Evolutionary conservation across 2,888 invertebrate genomes (phyloP).

Genomic region (Thereva unica): DNA sequence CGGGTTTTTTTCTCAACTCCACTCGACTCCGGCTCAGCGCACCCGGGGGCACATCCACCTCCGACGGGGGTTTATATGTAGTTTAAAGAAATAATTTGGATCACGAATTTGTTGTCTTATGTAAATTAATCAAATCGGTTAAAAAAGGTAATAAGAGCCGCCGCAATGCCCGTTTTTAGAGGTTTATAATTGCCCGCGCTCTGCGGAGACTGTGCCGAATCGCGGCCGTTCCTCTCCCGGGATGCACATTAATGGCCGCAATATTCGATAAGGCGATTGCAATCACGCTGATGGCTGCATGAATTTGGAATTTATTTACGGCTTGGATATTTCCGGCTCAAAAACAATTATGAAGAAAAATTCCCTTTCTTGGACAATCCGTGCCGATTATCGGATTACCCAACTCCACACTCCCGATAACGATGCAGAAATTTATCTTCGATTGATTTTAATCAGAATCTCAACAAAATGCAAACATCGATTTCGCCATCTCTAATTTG

Average conservation of each 20-base stretch:
- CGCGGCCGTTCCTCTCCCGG: no score
- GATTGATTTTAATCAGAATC: no score
- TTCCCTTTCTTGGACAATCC: background rate
- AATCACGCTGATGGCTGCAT: constrained; percentile 3
- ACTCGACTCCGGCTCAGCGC: no score
- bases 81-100: constrained; percentile 55
- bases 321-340: background rate
- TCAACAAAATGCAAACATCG: no score
- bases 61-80: background rate
- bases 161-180: no score
- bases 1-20: background rate
- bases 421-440: no score
- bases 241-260: no score
- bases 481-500: constrained; percentile 15
- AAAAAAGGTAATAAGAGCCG: background rate
- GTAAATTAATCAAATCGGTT: constrained; percentile 57
- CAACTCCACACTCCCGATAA: no score
- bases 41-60: no score
- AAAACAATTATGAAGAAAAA: background rate
- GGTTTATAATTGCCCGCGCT: no score
- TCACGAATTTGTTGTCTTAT: constrained; percentile 59
- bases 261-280: background rate
- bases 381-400: no score
- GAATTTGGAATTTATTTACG: background rate
- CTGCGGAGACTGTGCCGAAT: no score